Evolutionary conservation across 2,113 vertebrate genomes (phyloP).

Genomic region (Panurus biarmicus): DNA sequence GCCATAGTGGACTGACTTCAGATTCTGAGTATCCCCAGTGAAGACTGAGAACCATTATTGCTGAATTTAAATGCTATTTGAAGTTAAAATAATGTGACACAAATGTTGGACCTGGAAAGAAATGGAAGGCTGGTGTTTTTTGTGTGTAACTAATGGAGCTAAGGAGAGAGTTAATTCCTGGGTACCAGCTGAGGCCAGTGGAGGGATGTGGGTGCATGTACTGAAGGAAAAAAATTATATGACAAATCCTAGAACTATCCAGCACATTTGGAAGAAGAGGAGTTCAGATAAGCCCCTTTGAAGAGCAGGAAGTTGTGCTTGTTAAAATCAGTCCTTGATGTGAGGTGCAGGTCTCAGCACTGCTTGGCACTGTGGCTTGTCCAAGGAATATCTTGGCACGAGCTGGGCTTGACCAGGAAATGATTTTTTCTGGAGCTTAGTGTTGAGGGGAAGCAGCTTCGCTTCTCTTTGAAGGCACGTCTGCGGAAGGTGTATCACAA

Average conservation of each 20-base stretch:
- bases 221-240: accelerated
- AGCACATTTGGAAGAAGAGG: background rate
- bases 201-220: background rate
- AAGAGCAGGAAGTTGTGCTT: background rate
- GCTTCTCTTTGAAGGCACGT: background rate
- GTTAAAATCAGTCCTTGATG: background rate
- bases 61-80: background rate
- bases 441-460: background rate
- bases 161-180: background rate
- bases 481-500: background rate
- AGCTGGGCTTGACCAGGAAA: conserved; percentile 37
- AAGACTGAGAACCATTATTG: background rate
- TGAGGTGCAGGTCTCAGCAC: background rate
- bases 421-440: background rate
- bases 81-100: background rate
- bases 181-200: background rate
- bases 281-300: background rate
- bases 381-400: background rate
- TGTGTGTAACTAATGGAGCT: background rate
- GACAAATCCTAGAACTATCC: background rate
- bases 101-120: background rate
- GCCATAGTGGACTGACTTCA: background rate
- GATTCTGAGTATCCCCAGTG: background rate
- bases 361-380: accelerated
- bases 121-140: background rate